phyloP scores from a whole-genome alignment of 2,888 invertebrate species.

The Drosophila kuntzei region DNA sequence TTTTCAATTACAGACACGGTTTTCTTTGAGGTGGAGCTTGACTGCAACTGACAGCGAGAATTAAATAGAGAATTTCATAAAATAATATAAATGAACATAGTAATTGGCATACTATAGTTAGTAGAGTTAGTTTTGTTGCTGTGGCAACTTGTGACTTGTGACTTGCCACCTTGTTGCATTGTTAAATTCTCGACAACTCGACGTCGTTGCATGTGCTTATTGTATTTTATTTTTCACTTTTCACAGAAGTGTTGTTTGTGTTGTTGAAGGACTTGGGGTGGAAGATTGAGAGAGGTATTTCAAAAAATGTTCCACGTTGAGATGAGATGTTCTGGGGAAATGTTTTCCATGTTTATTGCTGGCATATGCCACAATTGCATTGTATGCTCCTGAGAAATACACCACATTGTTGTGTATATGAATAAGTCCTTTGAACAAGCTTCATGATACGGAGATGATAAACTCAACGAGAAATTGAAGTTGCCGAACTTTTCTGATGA shows the following conservation, averaged over 20 bases:
- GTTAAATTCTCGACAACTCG: neutral
- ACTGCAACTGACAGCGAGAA: constrained; percentile 28
- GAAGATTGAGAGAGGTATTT: neutral
- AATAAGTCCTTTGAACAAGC: constrained; percentile 11
- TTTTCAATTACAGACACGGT: constrained; percentile 63
- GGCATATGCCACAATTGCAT: constrained; percentile 45
- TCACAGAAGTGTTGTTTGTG: constrained; percentile 46
- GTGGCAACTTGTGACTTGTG: constrained; percentile 16
- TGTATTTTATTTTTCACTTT: constrained; percentile 33
- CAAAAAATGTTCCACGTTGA: constrained; percentile 7
- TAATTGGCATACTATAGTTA: constrained; percentile 17
- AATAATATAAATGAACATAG: constrained; percentile 21
- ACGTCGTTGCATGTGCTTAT: constrained; percentile 6
- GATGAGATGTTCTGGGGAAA: constrained; percentile 26
- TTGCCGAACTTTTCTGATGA: constrained; percentile 17
- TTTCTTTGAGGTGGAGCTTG: constrained; percentile 11
- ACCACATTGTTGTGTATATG: constrained; percentile 20
- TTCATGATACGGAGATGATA: constrained; percentile 2
- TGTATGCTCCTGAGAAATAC: constrained; percentile 24
- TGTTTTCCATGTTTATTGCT: constrained; percentile 31
- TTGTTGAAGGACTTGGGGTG: constrained; percentile 39
- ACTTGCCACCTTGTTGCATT: constrained; percentile 31
- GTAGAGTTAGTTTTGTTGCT: constrained; percentile 12
- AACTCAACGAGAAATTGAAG: constrained; percentile 3
- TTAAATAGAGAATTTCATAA: constrained; percentile 32